Evolutionary conservation across 2,113 vertebrate species (phyloP).

Genomic region (Helogale parvula): DNA sequence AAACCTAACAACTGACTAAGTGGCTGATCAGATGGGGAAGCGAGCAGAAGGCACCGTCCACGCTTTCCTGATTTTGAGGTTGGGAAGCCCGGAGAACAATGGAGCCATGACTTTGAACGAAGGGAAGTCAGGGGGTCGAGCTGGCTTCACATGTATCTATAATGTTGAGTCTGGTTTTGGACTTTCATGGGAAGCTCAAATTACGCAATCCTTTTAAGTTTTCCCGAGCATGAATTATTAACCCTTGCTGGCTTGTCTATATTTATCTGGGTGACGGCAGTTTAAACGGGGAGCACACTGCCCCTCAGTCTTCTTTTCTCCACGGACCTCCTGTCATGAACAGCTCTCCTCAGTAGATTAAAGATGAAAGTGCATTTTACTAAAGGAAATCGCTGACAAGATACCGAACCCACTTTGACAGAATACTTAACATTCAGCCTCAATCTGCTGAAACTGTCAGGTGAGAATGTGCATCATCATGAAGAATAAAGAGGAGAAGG

Average conservation of each 20-base stretch:
- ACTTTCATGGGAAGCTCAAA: background rate
- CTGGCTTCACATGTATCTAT: background rate
- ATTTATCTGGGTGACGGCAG: constrained; percentile 34
- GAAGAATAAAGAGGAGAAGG: background rate
- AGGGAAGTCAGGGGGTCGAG: background rate
- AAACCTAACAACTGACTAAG: too few species aligned
- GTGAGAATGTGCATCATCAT: background rate
- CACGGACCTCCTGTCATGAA: constrained; percentile 19
- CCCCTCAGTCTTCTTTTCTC: constrained; percentile 66
- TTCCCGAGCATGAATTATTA: constrained; percentile 62
- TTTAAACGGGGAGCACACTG: constrained; percentile 64
- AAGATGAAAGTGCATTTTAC: constrained; percentile 75
- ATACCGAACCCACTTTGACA: constrained; percentile 70
- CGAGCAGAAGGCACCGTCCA: fast-evolving
- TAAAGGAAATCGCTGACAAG: constrained; percentile 73
- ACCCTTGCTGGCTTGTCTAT: constrained; percentile 60
- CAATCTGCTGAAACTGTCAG: constrained; percentile 24
- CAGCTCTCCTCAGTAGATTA: constrained; percentile 7
- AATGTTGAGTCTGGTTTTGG: background rate
- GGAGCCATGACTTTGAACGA: background rate
- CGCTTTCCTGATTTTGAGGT: background rate
- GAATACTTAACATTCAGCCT: constrained; percentile 73
- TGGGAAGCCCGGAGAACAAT: fast-evolving
- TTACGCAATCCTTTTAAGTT: constrained; percentile 52
- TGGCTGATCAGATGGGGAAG: background rate